Conservation (phyloP, 2,797 vertebrate species). For the Myiothlypis coronata region DNA sequence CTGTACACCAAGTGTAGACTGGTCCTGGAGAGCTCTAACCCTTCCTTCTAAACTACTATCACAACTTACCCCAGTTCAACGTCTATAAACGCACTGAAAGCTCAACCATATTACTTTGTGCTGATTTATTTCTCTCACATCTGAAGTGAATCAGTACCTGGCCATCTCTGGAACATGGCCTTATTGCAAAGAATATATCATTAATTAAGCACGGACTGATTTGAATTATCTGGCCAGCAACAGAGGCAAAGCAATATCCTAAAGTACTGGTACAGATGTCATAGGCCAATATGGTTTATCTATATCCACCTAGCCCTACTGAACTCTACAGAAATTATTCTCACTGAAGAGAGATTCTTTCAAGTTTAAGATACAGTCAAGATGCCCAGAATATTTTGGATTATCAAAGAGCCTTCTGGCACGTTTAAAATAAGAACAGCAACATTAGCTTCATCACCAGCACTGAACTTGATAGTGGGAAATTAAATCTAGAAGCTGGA, state of each 20-base stretch:
- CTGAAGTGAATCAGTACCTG: neutral
- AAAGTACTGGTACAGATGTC: neutral
- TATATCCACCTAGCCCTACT: neutral
- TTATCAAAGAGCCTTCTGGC: slow-evolving; percentile 11
- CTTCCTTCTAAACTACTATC: neutral
- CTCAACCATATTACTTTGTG: neutral
- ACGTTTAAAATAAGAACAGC: neutral
- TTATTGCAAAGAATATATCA: neutral
- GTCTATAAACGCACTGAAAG: neutral
- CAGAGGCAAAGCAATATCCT: neutral
- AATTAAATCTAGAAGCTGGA: slow-evolving; percentile 3
- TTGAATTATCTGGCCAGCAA: neutral
- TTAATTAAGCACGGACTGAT: neutral
- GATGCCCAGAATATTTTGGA: slow-evolving; percentile 2
- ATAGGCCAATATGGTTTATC: neutral
- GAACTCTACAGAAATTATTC: neutral
- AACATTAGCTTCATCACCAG: neutral
- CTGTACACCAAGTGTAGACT: neutral
- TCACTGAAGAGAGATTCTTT: neutral
- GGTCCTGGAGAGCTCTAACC: neutral
- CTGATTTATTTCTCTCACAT: neutral
- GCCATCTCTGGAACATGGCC: neutral
- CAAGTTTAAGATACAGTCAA: neutral
- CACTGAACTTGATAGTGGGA: neutral
- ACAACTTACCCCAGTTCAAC: neutral